phyloP scores from a whole-genome alignment of 2,797 vertebrate genomes.

The Helostoma temminkii region DNA sequence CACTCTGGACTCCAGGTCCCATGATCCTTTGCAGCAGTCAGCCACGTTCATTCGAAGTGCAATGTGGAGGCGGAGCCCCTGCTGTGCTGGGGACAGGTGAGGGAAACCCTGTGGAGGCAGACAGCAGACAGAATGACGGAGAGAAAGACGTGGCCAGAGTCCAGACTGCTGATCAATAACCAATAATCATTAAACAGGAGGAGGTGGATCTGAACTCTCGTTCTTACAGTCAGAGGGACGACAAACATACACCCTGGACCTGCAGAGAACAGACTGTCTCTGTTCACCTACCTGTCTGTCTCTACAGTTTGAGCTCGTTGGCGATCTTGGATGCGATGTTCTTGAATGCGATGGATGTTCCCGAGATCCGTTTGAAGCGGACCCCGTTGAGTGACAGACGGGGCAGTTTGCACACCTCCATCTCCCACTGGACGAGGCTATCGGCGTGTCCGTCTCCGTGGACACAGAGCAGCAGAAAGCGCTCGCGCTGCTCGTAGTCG shows the following conservation, averaged over 20 bases:
- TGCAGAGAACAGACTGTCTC: not conserved
- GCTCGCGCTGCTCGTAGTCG: conserved; percentile 93
- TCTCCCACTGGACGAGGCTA: conserved; percentile 94
- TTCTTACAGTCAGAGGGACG: too few relatives aligned
- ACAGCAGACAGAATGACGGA: not conserved
- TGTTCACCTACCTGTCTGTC: not conserved
- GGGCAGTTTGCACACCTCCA: conserved; percentile 95
- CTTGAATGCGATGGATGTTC: conserved; percentile 94
- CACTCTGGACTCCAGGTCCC: conserved; percentile 47
- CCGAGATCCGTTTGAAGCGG: conserved; percentile 94
- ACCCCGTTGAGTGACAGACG: conserved; percentile 93
- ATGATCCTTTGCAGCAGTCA: conserved; percentile 54
- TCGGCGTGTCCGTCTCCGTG: conserved; percentile 89
- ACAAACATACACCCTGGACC: not conserved
- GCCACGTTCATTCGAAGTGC: conserved; percentile 11
- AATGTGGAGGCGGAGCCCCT: conserved; percentile 16
- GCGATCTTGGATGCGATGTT: conserved; percentile 95
- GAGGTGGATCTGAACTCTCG: too few relatives aligned
- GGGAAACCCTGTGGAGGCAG: conserved; percentile 30
- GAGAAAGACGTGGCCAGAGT: not conserved
- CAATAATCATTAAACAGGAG: conserved; percentile 8
- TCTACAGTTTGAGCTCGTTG: conserved; percentile 91
- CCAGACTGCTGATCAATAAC: not conserved
- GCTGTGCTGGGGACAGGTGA: not conserved
- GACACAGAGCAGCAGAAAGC: conserved; percentile 92